These are phyloP conservation scores for Hartigia nigra DNA, from an alignment of 2,888 invertebrate species.

Conservation along the genomic window DNA sequence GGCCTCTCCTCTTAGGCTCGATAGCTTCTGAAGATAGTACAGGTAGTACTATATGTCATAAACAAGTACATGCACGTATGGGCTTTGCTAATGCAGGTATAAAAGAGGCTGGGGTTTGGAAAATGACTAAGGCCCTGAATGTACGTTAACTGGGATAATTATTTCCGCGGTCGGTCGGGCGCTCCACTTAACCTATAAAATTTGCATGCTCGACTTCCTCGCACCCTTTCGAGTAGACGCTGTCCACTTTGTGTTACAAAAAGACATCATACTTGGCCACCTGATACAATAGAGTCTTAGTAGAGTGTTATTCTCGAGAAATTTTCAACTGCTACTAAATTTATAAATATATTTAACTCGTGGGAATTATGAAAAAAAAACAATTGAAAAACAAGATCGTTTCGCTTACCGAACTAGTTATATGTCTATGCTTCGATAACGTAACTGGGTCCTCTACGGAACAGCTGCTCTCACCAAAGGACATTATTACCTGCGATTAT, in stretches of 20 bases:
- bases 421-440: neutral
- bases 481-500: neutral
- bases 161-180: constrained; percentile 49
- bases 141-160: constrained; percentile 50
- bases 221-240: constrained; percentile 19
- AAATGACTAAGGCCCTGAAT: constrained; percentile 45
- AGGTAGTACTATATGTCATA: neutral
- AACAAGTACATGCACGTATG: constrained; percentile 1
- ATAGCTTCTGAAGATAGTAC: constrained; percentile 2
- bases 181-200: constrained; percentile 55
- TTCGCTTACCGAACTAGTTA: neutral
- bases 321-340: neutral
- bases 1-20: neutral
- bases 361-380: neutral
- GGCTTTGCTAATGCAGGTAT: constrained; percentile 7
- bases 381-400: neutral
- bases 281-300: neutral
- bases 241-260: constrained; percentile 21
- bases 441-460: neutral
- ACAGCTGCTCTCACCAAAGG: neutral
- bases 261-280: constrained; percentile 3
- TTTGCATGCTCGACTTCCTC: constrained; percentile 45
- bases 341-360: neutral
- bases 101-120: constrained; percentile 13
- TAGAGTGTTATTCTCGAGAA: neutral